Evolutionary conservation across 2,888 invertebrate species (phyloP), one percentile per base, ranked within the genome.

Genomic region (Phlogophora meticulosa): DNA sequence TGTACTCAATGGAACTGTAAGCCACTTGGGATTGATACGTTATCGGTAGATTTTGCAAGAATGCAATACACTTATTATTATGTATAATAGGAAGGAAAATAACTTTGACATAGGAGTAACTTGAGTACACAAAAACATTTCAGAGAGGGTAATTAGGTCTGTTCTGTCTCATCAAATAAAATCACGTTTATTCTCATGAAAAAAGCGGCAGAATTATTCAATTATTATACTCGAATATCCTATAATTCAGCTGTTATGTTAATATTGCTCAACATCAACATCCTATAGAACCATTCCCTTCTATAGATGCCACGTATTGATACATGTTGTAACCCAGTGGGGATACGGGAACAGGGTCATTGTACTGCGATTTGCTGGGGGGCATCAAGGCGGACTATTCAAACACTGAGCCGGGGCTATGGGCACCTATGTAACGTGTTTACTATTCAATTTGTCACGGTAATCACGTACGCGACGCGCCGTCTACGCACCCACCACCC

Each of bases 401-500:
- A 81, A 87, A 88, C 85, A 82, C 70, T 71, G 76, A 75, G 63
- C 59, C 72, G 38, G 72, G 75, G 67, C 70, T 79, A 81, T 69
- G 72, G 61, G 61, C 83, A 78, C 72, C 74, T 80, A 78, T 78
- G 80, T 78, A 69, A 76, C 78, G 80, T 85, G 85, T 82, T 82
- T 68, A 76, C 84, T 85, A 83, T 87, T 80, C 79, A 89, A 91
- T 91, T 92, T 87, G 90, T 90, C 87, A 90, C 84, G 89, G 90
- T 86, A 84, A 76, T 78, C 80, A 80, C 76, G 80, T 75, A 67
- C 56, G 77, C 89, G 92, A 86, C 93, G 88, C 88, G 91, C 91
- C 85, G 91, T 91, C 94, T 94, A 90, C 88, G 84, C 86, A 84
- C 81, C 85, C 85, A 80, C 72, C 46, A 67, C 87, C 87, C 88